Conservation (phyloP, 2,888 invertebrate genomes). For the Chesias legatella region DNA sequence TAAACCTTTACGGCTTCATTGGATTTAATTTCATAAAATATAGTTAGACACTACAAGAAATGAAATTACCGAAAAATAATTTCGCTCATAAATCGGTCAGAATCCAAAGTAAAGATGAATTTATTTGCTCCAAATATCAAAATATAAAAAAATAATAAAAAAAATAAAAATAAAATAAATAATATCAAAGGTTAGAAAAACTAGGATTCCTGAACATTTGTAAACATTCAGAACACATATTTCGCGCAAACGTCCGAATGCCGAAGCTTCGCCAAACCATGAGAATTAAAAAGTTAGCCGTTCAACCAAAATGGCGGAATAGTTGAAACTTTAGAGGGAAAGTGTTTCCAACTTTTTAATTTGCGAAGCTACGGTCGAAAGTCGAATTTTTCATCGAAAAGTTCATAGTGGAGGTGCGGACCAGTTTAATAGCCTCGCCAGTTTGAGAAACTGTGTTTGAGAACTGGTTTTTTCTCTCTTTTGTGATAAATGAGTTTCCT, state of each 20-base stretch:
- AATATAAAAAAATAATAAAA: too few relatives aligned
- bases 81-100: too few relatives aligned
- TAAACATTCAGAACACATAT: not conserved
- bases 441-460: slow-evolving; percentile 32
- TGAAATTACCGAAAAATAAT: too few relatives aligned
- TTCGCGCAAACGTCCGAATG: slow-evolving; percentile 26
- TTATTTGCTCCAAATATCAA: too few relatives aligned
- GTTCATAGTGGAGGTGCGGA: slow-evolving; percentile 41
- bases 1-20: too few relatives aligned
- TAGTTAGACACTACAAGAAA: too few relatives aligned
- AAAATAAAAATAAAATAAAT: too few relatives aligned
- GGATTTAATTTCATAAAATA: too few relatives aligned
- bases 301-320: slow-evolving; percentile 69
- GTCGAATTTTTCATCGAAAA: slow-evolving; percentile 66
- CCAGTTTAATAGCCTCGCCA: slow-evolving; percentile 51
- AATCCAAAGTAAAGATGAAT: too few relatives aligned
- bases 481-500: slow-evolving; percentile 25
- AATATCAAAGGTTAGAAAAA: too few relatives aligned
- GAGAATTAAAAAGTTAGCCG: slow-evolving; percentile 63
- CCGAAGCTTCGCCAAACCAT: slow-evolving; percentile 28
- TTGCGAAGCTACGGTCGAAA: slow-evolving; percentile 55
- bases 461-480: slow-evolving; percentile 24
- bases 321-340: slow-evolving; percentile 65
- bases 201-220: not conserved
- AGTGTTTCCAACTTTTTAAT: slow-evolving; percentile 72